Evolutionary conservation across 1,140 invertebrate genomes (phyloP), one percentile per base, ranked within the genome.

Genomic region (Drosophila ananassae): DNA sequence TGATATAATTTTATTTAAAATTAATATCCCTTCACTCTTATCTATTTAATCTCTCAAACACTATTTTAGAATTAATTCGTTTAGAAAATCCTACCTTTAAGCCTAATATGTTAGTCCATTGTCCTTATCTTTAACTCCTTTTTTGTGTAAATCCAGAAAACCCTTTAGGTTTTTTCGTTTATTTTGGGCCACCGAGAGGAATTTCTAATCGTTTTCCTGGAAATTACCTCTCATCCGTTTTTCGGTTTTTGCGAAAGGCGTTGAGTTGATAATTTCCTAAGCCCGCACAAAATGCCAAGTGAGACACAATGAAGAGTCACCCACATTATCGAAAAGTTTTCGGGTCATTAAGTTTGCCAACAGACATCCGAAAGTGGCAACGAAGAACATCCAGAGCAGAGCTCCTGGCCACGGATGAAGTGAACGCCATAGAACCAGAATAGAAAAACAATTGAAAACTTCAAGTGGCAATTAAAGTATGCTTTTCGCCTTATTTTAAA

Each of bases 311-410:
- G 41, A 56, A 74, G 41, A 58, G 61, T 74, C 68, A 63, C 64
- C 62, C 78, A 85, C 67, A 77, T 90, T 90, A 90, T 90, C 87
- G 87, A 85, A 82, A 77, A 85, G 78, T 90, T 90, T 90, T 90
- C 87, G 68, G 72, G 87, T 90, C 87, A 90, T 90, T 90, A 90
- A 90, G 87, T 90, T 90, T 79, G 78, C 66, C 79, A 58, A 69
- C 77, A 78, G 76, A 37, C 44, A 64, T 4, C 34, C 34, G 25
- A 37, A 37, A 46, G 57, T 10, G 22, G 34, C 50, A 17, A 62
- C 30, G 47, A n/a, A 37, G 30, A 64, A 74, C 66, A 73, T 30
- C 8, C 44, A 53, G 52, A 58, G 41, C 56, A 59, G 39, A 69
- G 9, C 22, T 4, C 8, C 32, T 34, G 50, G 13, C 44, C 37